Conservation (phyloP, 2,113 vertebrate genomes). For the Tetrao urogallus region DNA sequence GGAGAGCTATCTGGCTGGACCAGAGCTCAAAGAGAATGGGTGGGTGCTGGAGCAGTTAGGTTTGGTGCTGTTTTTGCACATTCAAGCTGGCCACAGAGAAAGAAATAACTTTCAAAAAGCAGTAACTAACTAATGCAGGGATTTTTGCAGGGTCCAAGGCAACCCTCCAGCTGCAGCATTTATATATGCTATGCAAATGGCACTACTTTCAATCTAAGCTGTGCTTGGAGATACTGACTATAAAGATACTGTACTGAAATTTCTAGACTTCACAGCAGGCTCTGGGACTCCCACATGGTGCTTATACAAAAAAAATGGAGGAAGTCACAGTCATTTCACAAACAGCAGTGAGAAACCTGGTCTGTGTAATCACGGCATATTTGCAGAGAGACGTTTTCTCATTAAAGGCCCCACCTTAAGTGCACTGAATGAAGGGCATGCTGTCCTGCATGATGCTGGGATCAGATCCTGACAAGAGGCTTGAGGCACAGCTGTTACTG, state of each 20-base stretch:
- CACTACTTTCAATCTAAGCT: neutral
- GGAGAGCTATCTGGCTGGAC: neutral
- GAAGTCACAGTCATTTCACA: neutral
- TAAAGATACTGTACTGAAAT: neutral
- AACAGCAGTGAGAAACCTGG: neutral
- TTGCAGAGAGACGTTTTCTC: neutral
- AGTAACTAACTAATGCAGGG: neutral
- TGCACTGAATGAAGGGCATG: neutral
- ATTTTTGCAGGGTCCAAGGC: neutral
- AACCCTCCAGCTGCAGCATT: neutral
- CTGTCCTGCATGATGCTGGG: accelerated
- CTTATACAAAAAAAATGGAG: neutral
- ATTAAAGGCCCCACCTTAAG: neutral
- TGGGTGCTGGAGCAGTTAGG: neutral
- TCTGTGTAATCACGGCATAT: neutral
- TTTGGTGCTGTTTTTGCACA: neutral
- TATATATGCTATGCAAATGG: neutral
- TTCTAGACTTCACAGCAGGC: neutral
- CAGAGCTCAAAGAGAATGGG: neutral
- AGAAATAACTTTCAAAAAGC: neutral
- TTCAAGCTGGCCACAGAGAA: neutral
- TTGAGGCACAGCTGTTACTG: neutral
- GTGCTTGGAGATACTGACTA: neutral
- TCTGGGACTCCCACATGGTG: neutral
- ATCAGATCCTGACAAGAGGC: neutral